Evolutionary conservation across 2,888 invertebrate genomes (phyloP).

Genomic region (Dolichomitus sp.): DNA sequence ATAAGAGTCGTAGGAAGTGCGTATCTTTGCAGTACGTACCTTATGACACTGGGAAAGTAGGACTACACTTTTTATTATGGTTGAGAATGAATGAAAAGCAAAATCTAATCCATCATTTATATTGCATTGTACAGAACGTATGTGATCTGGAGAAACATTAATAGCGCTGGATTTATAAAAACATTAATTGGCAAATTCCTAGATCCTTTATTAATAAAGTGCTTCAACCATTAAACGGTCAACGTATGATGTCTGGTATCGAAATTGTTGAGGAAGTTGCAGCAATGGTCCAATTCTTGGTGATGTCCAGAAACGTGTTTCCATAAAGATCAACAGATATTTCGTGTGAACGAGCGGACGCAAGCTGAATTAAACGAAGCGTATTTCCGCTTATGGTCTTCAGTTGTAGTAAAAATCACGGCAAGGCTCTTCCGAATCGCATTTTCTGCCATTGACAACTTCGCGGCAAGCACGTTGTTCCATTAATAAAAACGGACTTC

Average conservation of each 20-base stretch:
- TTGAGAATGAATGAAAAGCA: too few relatives aligned
- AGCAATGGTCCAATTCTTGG: not conserved
- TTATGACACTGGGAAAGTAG: too few relatives aligned
- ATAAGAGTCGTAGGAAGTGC: not conserved
- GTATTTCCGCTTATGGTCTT: not conserved
- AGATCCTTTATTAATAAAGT: too few relatives aligned
- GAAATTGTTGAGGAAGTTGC: not conserved
- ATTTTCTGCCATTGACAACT: slow-evolving; percentile 11
- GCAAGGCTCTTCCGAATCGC: not conserved
- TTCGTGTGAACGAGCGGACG: slow-evolving; percentile 10
- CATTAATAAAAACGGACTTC: slow-evolving; percentile 19
- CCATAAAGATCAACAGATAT: slow-evolving; percentile 17
- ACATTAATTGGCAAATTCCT: too few relatives aligned
- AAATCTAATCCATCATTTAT: too few relatives aligned
- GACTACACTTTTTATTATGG: too few relatives aligned
- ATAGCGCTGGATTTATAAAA: too few relatives aligned
- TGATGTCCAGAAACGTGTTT: slow-evolving; percentile 3
- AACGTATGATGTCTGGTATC: not conserved
- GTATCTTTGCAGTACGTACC: too few relatives aligned
- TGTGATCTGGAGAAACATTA: too few relatives aligned
- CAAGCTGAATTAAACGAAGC: slow-evolving; percentile 31
- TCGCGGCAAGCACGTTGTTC: not conserved
- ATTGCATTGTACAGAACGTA: too few relatives aligned
- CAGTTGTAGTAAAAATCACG: not conserved
- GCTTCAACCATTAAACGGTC: not conserved